Base-by-base conservation (phyloP, 2,113 vertebrate genomes). In the Psettodes erumei region DNA sequence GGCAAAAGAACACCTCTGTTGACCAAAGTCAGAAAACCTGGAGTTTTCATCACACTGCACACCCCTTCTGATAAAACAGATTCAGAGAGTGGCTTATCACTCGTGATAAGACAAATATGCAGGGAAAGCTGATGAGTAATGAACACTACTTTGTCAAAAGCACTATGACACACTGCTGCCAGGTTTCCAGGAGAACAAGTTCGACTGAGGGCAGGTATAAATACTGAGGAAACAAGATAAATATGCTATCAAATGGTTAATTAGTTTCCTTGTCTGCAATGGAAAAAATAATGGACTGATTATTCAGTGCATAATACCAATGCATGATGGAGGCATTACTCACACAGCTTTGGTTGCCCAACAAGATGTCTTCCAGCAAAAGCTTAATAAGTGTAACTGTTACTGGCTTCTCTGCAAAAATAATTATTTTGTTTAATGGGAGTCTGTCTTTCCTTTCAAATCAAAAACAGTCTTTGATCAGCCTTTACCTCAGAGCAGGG, bases 171-270 rank as follows among this genome's bases (percentile, higher is more conserved):
- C 71, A 43, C 38, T 19, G 61, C 89, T 75, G 69, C 62, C 58
- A 76, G 73, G 71, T 48, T 48, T 75, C 66, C 43, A 54, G 18
- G 40, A 65, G 69, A 83, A 62, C 25, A 51, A 45, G 50, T 79
- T 82, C 75, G 69, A 53, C 75, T 5, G 40, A 33, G 71, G 71
- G 30, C 71, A 74, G 72, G 77, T 77, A 77, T 71, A 85, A 85
- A 91, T 70, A 63, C 75, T 54, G 83, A 71, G 69, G 71, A 78
- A 86, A 78, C 16, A 13, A 88, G 84, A 91, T 86, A 88, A 86
- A 89, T 86, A 79, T 75, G 75, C 82, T 73, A 85, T 78, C 76
- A 66, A 83, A 77, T 72, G 80, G 38, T 89, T 89, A 88, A 92
- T 91, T 86, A 85, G 87, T 80, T 84, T 81, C 56, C 71, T 51